Evolutionary conservation across 1,140 invertebrate genomes (phyloP).

Genomic region (Drosophila hydei): DNA sequence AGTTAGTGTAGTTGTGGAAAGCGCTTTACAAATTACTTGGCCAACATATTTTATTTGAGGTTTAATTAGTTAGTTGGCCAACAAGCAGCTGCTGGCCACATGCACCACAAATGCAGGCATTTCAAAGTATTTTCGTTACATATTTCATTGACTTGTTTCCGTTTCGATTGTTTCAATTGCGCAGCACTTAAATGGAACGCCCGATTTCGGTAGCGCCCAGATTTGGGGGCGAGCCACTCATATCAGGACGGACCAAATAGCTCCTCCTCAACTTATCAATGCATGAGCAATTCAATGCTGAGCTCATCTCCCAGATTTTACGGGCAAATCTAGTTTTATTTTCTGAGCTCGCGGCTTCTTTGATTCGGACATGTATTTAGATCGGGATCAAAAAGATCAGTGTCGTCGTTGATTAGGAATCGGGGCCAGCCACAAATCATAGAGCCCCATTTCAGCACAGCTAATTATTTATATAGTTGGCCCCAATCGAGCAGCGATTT

Average conservation of each 20-base stretch:
- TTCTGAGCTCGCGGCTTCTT: slow-evolving; percentile 12
- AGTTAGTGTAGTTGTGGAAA: slow-evolving; percentile 48
- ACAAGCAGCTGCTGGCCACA: slow-evolving; percentile 14
- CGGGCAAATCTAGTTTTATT: slow-evolving; percentile 3
- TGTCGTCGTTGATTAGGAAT: slow-evolving; percentile 44
- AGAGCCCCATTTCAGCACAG: slow-evolving; percentile 20
- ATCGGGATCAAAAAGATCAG: slow-evolving; percentile 47
- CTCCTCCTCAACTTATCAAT: slow-evolving; percentile 28
- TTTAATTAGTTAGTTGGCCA: slow-evolving; percentile 72
- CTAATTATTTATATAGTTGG: slow-evolving; percentile 27
- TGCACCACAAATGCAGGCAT: slow-evolving; percentile 24
- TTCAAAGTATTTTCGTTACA: slow-evolving; percentile 27
- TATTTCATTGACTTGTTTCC: slow-evolving; percentile 57
- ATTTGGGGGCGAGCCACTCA: slow-evolving; percentile 21
- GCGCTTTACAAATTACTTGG: slow-evolving; percentile 53
- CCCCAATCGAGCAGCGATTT: slow-evolving; percentile 6
- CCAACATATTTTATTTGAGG: slow-evolving; percentile 70
- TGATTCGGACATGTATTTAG: slow-evolving; percentile 16
- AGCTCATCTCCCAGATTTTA: slow-evolving; percentile 4
- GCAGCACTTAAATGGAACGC: slow-evolving; percentile 2
- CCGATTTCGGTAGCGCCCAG: too few species aligned
- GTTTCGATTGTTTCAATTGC: slow-evolving; percentile 26
- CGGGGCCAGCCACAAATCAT: slow-evolving; percentile 26
- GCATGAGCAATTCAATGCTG: neutral
- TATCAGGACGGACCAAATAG: slow-evolving; percentile 34